Evolutionary conservation across 2,113 vertebrate species (phyloP).

Genomic region (Ranitomeya imitator): DNA sequence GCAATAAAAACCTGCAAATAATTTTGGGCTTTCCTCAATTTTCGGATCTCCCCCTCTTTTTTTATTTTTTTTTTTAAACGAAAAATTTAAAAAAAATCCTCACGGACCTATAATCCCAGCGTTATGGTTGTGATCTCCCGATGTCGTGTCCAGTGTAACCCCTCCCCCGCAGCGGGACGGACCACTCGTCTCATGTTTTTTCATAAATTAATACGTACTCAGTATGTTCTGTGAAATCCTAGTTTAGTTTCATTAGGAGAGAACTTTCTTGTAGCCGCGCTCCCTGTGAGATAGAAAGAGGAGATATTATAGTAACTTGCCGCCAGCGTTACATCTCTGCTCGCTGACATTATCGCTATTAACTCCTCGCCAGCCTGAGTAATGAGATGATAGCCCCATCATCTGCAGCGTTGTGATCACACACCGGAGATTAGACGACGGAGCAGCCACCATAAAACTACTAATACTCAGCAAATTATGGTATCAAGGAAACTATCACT

Average conservation of each 20-base stretch:
- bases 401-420: conserved; percentile 29
- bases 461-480: conserved; percentile 11
- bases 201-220: too few species aligned
- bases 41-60: too few species aligned
- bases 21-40: too few species aligned
- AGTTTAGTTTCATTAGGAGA: not conserved
- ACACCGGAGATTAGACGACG: not conserved
- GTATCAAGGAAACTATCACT: not conserved
- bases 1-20: too few species aligned
- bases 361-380: conserved; percentile 22
- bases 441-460: not conserved
- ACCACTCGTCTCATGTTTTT: too few species aligned
- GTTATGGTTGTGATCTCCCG: too few species aligned
- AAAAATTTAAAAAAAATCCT: too few species aligned
- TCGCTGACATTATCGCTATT: conserved; percentile 10
- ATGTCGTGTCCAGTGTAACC: too few species aligned
- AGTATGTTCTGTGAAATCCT: too few species aligned
- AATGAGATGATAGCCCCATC: conserved; percentile 32
- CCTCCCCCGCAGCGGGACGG: too few species aligned
- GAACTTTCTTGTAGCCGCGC: not conserved
- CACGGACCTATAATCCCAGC: too few species aligned
- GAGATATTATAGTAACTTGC: not conserved
- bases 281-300: not conserved
- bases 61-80: too few species aligned
- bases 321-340: not conserved